Conservation (phyloP, 2,888 invertebrate species). For the Himalopsyche japonica region DNA sequence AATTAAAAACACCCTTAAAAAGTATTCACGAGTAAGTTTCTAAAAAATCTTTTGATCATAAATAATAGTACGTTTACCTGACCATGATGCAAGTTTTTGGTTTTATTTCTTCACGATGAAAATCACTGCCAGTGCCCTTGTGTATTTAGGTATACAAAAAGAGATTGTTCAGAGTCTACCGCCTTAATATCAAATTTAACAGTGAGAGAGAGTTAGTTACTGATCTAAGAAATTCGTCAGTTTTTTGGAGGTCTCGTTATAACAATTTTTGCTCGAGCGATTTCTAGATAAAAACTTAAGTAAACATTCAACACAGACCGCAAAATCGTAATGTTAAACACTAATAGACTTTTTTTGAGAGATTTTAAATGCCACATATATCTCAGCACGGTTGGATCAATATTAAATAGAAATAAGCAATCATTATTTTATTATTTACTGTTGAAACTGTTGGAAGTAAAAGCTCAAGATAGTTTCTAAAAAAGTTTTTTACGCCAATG, state of each 20-base stretch:
- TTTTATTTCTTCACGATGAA: background rate
- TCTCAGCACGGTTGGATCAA: background rate
- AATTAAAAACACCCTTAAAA: too few relatives aligned
- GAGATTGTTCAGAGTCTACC: background rate
- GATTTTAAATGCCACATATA: background rate
- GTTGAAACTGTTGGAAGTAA: background rate
- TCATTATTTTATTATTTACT: background rate
- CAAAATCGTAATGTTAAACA: background rate
- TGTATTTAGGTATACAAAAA: conserved; percentile 1
- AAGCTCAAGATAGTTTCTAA: background rate
- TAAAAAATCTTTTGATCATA: too few relatives aligned
- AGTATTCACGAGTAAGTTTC: too few relatives aligned
- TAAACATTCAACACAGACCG: background rate
- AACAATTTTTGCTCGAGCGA: background rate
- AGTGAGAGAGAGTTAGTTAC: background rate
- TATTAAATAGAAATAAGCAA: background rate
- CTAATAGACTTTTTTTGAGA: background rate
- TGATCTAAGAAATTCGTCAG: background rate
- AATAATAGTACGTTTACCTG: background rate
- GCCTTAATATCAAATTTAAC: background rate
- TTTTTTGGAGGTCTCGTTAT: background rate
- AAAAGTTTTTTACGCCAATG: too few relatives aligned
- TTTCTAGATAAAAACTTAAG: background rate
- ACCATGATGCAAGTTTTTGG: background rate
- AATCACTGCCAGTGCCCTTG: background rate